Base-by-base conservation (phyloP, 2,888 invertebrate species). In the Cerastis rubricosa region DNA sequence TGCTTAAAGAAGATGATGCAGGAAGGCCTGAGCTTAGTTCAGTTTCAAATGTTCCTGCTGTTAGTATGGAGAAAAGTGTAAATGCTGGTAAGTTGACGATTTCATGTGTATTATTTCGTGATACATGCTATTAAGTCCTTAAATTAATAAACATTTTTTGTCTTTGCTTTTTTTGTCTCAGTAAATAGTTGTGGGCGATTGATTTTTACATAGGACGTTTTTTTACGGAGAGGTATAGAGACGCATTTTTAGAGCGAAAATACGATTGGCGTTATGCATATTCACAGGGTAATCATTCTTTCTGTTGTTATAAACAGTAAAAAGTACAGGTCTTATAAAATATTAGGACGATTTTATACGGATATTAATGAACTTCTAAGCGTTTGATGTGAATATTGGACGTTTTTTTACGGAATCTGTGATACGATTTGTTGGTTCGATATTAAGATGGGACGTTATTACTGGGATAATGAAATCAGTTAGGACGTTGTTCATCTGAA, bases 401-500 rank as follows among this genome's bases (percentile, higher is more conserved):
- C 71, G 71, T 78, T 79, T 71, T 76, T 79, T 29, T 81, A 64
- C 65, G 74, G 54, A 81, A 76, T 59, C 51, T 71, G 29, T 71
- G 59, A 71, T 63, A 67, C 45, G 47, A 71, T 80, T 80, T 57
- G 59, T 71, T 11, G 57, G 68, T 81, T 68, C 71, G 40, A 74
- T 78, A 66, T 78, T 71, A 71, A 35, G 35, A 73, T 73, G 17
- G 73, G 65, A 78, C 76, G 54, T 78, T 83, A 43, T 78, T 71
- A 78, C 74, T 68, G 71, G 74, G 73, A 76, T 35, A 49, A 51
- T 63, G 54, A 61, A 67, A 77, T 73, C 61, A 80, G 65, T 76
- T 75, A 57, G 65, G 77, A 75, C 75, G 63, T 77, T 78, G 17
- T 83, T 83, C 73, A 65, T 35, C 76, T 72, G 19, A 78, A 76